Evolutionary conservation across 2,113 vertebrate genomes (phyloP).

Genomic region (Eulacestoma nigropectus): DNA sequence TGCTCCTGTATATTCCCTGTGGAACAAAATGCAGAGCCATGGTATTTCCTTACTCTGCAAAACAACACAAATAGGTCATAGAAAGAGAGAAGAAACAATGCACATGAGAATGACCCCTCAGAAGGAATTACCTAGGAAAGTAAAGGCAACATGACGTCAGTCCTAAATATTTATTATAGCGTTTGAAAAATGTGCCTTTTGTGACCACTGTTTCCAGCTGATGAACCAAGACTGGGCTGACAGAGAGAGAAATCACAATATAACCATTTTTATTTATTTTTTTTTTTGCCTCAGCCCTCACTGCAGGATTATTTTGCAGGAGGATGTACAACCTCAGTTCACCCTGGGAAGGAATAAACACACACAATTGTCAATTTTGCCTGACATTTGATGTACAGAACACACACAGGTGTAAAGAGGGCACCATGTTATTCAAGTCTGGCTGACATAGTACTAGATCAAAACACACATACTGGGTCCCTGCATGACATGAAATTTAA

Average conservation of each 20-base stretch:
- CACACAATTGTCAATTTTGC: neutral
- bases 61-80: neutral
- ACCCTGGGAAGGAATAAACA: neutral
- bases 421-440: neutral
- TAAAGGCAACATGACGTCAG: neutral
- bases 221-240: neutral
- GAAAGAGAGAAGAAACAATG: neutral
- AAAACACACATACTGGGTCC: neutral
- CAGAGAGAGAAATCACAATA: neutral
- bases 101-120: neutral
- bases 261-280: neutral
- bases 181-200: neutral
- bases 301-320: neutral
- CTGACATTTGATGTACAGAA: neutral
- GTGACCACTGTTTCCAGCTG: neutral
- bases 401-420: neutral
- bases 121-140: neutral
- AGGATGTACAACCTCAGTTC: neutral
- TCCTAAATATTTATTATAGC: neutral
- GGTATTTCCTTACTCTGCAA: neutral
- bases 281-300: neutral
- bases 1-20: neutral
- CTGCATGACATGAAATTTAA: neutral
- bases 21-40: neutral
- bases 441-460: neutral